Conservation (phyloP, 2,888 invertebrate genomes). For the Escarpia spicata region DNA sequence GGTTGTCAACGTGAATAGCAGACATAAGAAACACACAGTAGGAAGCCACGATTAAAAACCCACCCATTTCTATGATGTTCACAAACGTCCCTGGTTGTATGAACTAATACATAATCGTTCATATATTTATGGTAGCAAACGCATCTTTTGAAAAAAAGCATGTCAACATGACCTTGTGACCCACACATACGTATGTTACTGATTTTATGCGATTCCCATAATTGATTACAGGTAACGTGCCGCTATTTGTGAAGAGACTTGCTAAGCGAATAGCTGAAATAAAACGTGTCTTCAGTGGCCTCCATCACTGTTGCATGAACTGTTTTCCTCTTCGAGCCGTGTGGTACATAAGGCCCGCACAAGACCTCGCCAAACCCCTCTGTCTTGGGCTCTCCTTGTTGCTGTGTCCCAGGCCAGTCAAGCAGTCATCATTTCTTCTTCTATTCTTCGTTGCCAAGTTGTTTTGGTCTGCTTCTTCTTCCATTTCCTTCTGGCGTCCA, state of each 20-base stretch:
- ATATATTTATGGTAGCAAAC: background rate
- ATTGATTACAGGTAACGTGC: background rate
- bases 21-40: background rate
- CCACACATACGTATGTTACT: background rate
- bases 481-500: too few species aligned
- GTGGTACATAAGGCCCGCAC: too few species aligned
- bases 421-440: too few species aligned
- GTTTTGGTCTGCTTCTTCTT: too few species aligned
- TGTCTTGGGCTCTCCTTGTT: too few species aligned
- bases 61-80: background rate
- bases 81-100: background rate
- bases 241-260: background rate
- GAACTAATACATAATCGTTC: background rate
- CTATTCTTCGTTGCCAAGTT: too few species aligned
- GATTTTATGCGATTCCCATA: background rate
- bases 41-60: background rate
- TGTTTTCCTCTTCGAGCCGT: too few species aligned
- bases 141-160: background rate
- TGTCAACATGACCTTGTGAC: background rate
- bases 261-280: background rate
- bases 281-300: background rate
- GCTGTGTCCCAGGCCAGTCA: too few species aligned
- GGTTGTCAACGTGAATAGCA: background rate
- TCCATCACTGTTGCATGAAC: background rate
- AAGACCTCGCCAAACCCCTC: too few species aligned